phyloP scores from a whole-genome alignment of 2,113 vertebrate genomes.

The Noturus placidus region DNA sequence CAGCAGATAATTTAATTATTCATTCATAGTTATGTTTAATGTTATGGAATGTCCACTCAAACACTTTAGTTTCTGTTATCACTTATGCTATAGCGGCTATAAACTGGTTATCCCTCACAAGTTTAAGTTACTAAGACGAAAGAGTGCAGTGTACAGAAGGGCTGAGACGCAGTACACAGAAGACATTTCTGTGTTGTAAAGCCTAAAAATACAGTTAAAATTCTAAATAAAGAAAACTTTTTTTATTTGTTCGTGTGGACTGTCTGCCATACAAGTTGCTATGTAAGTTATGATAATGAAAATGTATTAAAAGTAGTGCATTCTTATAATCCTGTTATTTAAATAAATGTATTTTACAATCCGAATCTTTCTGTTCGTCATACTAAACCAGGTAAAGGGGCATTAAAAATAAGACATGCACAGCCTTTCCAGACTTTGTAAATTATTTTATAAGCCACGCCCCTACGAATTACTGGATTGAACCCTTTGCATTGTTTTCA shows the following conservation, averaged over 20 bases:
- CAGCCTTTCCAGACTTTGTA: not conserved
- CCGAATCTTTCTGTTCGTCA: not conserved
- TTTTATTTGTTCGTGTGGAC: not conserved
- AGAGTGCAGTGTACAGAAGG: not conserved
- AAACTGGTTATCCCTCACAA: not conserved
- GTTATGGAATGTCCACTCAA: not conserved
- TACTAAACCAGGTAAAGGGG: not conserved
- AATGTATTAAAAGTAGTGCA: not conserved
- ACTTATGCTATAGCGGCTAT: not conserved
- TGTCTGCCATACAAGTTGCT: not conserved
- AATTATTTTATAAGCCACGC: not conserved
- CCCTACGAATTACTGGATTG: not conserved
- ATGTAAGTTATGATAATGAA: not conserved
- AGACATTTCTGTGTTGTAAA: not conserved
- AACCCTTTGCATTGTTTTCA: constrained; percentile 13
- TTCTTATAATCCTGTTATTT: not conserved
- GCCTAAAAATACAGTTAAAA: not conserved
- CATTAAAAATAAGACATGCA: not conserved
- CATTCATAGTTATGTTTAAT: too few relatives aligned
- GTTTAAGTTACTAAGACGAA: not conserved
- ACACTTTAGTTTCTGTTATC: not conserved
- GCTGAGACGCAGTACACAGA: not conserved
- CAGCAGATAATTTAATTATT: too few relatives aligned
- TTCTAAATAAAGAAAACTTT: not conserved
- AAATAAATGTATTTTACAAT: not conserved